These are phyloP conservation scores for Etia nguti DNA, from an alignment of 2,113 vertebrate species.

Conservation along the genomic window DNA sequence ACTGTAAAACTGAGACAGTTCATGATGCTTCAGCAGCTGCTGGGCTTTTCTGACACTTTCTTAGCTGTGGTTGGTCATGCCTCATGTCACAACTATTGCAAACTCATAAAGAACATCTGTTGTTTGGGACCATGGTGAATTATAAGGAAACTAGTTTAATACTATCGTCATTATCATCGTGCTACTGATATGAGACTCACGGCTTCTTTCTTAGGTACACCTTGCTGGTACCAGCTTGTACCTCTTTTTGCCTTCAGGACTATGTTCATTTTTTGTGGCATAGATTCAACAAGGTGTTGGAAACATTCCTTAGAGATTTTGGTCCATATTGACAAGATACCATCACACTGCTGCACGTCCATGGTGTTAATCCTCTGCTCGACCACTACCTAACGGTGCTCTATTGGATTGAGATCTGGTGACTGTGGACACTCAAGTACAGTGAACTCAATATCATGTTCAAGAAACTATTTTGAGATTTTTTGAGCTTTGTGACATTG, in stretches of 20 bases:
- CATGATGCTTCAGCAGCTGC: slow-evolving; percentile 16
- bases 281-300: neutral
- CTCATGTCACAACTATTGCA: neutral
- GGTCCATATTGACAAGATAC: neutral
- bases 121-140: neutral
- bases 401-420: neutral
- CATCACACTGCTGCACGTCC: neutral
- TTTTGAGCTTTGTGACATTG: neutral
- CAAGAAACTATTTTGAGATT: neutral
- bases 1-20: neutral
- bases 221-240: neutral
- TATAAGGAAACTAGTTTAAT: neutral
- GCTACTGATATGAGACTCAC: neutral
- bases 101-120: slow-evolving; percentile 6
- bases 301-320: neutral
- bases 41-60: neutral
- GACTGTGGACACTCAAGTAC: neutral
- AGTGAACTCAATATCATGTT: neutral
- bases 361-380: neutral
- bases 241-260: neutral
- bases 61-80: neutral
- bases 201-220: neutral
- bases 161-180: neutral
- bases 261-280: neutral
- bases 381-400: neutral